Percentiles rank a stretch among this genome's conserved stretches.
phyloP scores from a whole-genome alignment of 2,797 vertebrate genomes.

The Sebastes glaucus region DNA sequence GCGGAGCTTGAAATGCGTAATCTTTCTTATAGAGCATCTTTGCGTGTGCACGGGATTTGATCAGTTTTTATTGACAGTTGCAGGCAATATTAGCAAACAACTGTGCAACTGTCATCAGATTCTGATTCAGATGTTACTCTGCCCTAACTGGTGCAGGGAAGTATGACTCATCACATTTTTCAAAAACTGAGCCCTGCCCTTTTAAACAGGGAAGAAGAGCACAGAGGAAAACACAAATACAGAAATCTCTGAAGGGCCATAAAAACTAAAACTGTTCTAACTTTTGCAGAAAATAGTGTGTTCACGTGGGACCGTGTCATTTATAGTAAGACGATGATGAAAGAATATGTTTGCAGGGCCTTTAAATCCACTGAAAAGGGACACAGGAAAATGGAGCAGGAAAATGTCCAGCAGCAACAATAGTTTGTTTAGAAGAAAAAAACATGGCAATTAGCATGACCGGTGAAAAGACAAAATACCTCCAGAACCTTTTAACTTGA shows the following conservation, averaged over 20 bases:
- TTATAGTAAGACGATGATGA: not conserved
- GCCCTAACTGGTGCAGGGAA: not conserved
- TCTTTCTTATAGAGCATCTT: no score
- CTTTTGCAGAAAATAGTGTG: not conserved
- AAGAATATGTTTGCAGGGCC: not conserved
- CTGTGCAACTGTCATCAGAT: not conserved
- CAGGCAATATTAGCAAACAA: not conserved
- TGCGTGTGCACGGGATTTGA: not conserved
- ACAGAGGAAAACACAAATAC: not conserved
- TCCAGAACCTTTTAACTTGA: not conserved
- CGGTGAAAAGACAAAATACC: not conserved
- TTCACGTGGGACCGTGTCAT: not conserved
- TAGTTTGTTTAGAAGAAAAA: not conserved
- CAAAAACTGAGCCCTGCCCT: accelerated
- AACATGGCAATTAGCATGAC: not conserved
- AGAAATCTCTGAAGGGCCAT: not conserved
- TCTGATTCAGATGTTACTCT: not conserved
- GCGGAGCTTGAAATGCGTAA: no score
- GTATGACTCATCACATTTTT: not conserved
- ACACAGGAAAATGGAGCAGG: not conserved
- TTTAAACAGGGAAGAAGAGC: not conserved
- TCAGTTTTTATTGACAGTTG: not conserved
- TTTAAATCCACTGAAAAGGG: not conserved
- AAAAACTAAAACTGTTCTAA: not conserved
- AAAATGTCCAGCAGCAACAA: not conserved